Evolutionary conservation across 2,113 vertebrate genomes (phyloP).

Genomic region (Scopus umbretta): DNA sequence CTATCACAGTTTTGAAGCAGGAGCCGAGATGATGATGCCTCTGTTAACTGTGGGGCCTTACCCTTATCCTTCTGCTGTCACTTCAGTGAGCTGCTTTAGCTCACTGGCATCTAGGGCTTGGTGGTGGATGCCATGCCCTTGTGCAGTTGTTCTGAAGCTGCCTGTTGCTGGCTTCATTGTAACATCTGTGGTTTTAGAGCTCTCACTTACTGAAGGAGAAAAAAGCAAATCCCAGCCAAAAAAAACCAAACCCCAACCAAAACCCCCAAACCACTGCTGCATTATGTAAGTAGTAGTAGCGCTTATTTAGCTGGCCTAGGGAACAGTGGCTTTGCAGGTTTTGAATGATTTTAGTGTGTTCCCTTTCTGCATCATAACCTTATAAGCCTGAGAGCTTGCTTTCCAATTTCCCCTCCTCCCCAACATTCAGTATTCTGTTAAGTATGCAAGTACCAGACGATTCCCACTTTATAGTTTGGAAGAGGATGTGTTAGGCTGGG

Average conservation of each 20-base stretch:
- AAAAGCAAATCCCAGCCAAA: not conserved
- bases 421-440: not conserved
- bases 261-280: not conserved
- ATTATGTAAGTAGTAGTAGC: not conserved
- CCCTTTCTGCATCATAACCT: not conserved
- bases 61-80: not conserved
- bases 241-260: not conserved
- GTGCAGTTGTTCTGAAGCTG: not conserved
- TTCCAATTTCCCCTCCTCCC: not conserved
- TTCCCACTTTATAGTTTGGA: not conserved
- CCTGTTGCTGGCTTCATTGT: not conserved
- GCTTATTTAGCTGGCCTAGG: not conserved
- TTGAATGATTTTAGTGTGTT: not conserved
- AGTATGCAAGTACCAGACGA: not conserved
- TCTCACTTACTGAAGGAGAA: not conserved
- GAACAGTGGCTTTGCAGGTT: not conserved
- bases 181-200: not conserved
- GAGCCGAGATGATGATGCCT: not conserved
- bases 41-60: too few species aligned
- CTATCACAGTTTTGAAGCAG: not conserved
- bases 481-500: not conserved
- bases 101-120: too few species aligned
- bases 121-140: too few species aligned
- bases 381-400: not conserved
- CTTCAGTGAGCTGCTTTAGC: not conserved